Percentiles rank a stretch among this genome's conserved stretches.
These are phyloP conservation scores for Phoxinus phoxinus DNA, from an alignment of 2,113 vertebrate species.

Conservation along the genomic window DNA sequence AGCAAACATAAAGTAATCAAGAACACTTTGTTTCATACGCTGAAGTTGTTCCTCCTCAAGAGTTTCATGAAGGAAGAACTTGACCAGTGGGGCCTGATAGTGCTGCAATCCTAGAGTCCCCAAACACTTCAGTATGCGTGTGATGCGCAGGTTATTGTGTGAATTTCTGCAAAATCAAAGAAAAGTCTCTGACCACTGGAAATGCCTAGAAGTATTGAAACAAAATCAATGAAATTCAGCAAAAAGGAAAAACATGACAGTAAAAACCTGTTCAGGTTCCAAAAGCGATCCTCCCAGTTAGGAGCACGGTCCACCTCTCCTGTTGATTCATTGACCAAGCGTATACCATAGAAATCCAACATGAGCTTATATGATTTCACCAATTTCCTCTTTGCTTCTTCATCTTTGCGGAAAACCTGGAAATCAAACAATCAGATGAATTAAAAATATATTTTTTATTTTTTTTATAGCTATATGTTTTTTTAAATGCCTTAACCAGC, in stretches of 20 bases:
- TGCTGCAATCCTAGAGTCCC: conserved; percentile 84
- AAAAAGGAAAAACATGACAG: background rate
- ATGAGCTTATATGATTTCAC: conserved; percentile 88
- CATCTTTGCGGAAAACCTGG: conserved; percentile 76
- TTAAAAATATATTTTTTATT: no score
- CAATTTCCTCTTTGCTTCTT: conserved; percentile 71
- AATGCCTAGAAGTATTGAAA: background rate
- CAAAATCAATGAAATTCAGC: background rate
- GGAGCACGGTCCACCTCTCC: conserved; percentile 76
- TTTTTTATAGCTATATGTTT: no score
- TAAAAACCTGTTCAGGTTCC: conserved; percentile 84
- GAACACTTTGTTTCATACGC: conserved; percentile 80
- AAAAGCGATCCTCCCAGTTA: conserved; percentile 81
- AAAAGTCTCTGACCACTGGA: background rate
- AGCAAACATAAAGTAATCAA: conserved; percentile 92
- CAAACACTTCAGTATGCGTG: conserved; percentile 92
- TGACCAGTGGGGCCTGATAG: conserved; percentile 86
- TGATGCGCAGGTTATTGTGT: conserved; percentile 93
- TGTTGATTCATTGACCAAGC: conserved; percentile 64
- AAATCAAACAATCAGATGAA: no score
- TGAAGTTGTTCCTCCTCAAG: conserved; percentile 71
- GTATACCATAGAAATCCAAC: conserved; percentile 91
- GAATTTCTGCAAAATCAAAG: conserved; percentile 72
- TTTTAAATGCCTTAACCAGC: no score
- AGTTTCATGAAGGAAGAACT: conserved; percentile 89